Conservation (phyloP, 2,888 invertebrate genomes). For the Rhamnusium bicolor region DNA sequence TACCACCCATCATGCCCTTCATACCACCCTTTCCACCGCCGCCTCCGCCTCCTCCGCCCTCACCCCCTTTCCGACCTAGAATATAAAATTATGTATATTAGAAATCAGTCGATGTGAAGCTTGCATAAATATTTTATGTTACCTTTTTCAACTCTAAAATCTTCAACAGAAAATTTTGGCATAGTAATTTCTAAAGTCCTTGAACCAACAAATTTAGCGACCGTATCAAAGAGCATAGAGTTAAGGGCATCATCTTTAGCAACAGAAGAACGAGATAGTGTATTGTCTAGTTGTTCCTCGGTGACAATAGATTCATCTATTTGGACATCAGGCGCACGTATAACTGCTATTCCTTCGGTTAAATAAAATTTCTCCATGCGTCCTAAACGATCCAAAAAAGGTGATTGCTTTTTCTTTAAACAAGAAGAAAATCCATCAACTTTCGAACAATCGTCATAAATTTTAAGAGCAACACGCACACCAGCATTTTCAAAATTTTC, state of each 20-base stretch:
- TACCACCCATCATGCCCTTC: slow-evolving; percentile 93
- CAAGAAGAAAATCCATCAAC: slow-evolving; percentile 82
- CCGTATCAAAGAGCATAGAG: slow-evolving; percentile 80
- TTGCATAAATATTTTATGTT: background rate
- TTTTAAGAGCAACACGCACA: slow-evolving; percentile 78
- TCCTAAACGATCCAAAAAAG: slow-evolving; percentile 83
- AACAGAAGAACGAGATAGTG: slow-evolving; percentile 78
- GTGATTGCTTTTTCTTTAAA: slow-evolving; percentile 87
- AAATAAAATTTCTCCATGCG: slow-evolving; percentile 79
- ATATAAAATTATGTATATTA: slow-evolving; percentile 30
- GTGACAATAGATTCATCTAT: slow-evolving; percentile 70
- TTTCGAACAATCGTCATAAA: slow-evolving; percentile 86
- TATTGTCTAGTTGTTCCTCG: slow-evolving; percentile 81
- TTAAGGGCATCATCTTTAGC: slow-evolving; percentile 80
- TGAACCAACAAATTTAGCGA: slow-evolving; percentile 81
- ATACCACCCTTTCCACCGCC: slow-evolving; percentile 74
- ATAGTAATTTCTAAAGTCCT: slow-evolving; percentile 84
- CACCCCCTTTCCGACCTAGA: slow-evolving; percentile 51
- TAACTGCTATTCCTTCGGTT: slow-evolving; percentile 80
- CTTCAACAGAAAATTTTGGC: slow-evolving; percentile 77
- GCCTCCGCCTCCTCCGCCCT: slow-evolving; percentile 76
- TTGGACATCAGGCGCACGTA: slow-evolving; percentile 73
- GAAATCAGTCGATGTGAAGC: background rate
- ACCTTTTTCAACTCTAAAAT: background rate
- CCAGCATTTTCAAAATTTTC: slow-evolving; percentile 73